These are phyloP conservation scores for Cephus runcator DNA, from an alignment of 2,888 invertebrate species.

Conservation along the genomic window DNA sequence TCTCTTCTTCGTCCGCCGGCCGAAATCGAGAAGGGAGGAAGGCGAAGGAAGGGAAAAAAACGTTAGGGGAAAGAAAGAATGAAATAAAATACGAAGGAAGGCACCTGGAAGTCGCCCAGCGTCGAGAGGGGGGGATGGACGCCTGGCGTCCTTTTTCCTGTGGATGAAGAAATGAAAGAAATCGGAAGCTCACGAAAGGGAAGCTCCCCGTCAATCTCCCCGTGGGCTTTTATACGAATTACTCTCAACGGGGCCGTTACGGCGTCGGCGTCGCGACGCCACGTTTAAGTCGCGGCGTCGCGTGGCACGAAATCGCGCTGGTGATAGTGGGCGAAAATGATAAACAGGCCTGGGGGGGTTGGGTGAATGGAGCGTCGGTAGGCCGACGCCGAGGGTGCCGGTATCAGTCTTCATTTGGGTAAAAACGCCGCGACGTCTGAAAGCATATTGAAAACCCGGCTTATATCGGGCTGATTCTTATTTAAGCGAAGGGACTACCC, in stretches of 20 bases:
- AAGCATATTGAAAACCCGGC: conserved; percentile 35
- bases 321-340: conserved; percentile 30
- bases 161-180: neutral
- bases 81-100: neutral
- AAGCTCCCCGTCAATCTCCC: neutral
- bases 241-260: neutral
- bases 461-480: conserved; percentile 17
- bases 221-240: neutral
- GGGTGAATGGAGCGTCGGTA: neutral
- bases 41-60: neutral
- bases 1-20: neutral
- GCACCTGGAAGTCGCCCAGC: neutral
- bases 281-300: conserved; percentile 21
- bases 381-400: conserved; percentile 23
- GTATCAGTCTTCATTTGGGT: conserved; percentile 46
- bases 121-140: neutral
- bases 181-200: neutral
- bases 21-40: neutral
- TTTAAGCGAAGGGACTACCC: conserved; percentile 10
- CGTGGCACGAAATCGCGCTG: conserved; percentile 14
- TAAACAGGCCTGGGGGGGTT: conserved; percentile 24
- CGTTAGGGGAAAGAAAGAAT: neutral
- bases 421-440: conserved; percentile 22
- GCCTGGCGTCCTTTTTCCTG: neutral
- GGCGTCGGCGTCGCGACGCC: conserved; percentile 15